Percentiles rank a stretch among this genome's conserved stretches.
These are phyloP conservation scores for Escarpia spicata DNA, from an alignment of 2,888 invertebrate genomes.

Conservation along the genomic window DNA sequence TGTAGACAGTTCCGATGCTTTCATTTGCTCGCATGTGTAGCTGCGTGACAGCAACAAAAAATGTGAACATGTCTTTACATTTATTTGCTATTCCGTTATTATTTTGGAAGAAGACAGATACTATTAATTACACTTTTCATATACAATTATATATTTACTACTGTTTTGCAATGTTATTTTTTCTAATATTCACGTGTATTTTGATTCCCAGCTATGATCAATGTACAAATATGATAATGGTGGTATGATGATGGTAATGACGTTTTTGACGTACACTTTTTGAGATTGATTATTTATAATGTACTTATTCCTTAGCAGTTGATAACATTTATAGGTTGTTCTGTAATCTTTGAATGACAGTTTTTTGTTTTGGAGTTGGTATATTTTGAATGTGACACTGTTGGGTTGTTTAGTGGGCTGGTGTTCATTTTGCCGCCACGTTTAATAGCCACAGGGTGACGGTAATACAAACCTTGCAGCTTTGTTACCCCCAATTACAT, in stretches of 20 bases:
- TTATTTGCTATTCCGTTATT: constrained; percentile 49
- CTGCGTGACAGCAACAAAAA: constrained; percentile 25
- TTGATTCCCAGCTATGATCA: constrained; percentile 36
- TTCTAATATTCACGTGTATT: constrained; percentile 43
- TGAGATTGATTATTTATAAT: constrained; percentile 14
- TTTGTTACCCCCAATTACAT: constrained; percentile 1
- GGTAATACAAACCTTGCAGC: constrained; percentile 39
- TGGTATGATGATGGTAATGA: background rate
- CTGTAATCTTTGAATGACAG: constrained; percentile 31
- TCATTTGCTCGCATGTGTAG: background rate
- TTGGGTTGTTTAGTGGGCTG: constrained; percentile 24
- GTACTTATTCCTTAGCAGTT: constrained; percentile 13
- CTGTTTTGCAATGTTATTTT: constrained; percentile 54
- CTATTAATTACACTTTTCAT: constrained; percentile 55
- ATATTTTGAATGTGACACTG: constrained; percentile 31
- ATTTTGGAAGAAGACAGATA: constrained; percentile 49
- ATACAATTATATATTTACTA: constrained; percentile 53
- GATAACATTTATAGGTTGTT: constrained; percentile 16
- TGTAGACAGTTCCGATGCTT: background rate
- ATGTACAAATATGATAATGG: background rate
- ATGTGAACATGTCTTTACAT: constrained; percentile 39
- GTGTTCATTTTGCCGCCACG: background rate
- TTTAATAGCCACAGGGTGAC: constrained; percentile 12
- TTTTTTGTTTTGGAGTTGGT: constrained; percentile 34
- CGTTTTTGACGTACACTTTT: constrained; percentile 19